A percentile compares a stretch with the other conserved stretches of the same genome.
These are phyloP conservation scores for Phataginus tricuspis DNA, from an alignment of 2,797 vertebrate genomes.

Conservation along the genomic window DNA sequence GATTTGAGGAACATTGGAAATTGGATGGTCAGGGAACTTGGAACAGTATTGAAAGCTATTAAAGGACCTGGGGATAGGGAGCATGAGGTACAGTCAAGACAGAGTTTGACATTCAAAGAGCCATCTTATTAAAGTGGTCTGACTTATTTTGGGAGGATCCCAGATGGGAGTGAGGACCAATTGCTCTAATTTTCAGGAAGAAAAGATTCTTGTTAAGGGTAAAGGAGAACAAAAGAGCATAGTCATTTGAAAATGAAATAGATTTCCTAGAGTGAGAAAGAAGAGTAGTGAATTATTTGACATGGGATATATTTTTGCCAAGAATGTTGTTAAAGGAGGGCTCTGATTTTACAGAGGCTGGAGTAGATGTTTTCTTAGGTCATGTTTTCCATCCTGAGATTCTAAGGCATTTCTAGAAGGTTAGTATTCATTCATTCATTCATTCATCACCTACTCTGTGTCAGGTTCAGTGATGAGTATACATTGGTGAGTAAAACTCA, in stretches of 20 bases:
- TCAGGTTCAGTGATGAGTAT: background rate
- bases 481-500: background rate
- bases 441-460: background rate
- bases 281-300: background rate
- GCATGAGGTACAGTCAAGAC: background rate
- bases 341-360: background rate
- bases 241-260: background rate
- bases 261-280: background rate
- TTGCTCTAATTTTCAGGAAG: background rate
- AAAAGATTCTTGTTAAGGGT: background rate
- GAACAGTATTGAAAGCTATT: background rate
- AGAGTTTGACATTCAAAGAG: background rate
- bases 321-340: background rate
- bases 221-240: background rate
- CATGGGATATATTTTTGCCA: background rate
- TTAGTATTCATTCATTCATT: background rate
- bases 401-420: background rate
- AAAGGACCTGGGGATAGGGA: background rate
- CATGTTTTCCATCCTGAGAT: background rate
- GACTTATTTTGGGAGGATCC: background rate
- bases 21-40: background rate
- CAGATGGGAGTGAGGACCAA: background rate
- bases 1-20: background rate
- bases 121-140: background rate
- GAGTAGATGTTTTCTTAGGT: background rate